phyloP scores from a whole-genome alignment of 1,140 invertebrate species.

The Ectropis grisescens region DNA sequence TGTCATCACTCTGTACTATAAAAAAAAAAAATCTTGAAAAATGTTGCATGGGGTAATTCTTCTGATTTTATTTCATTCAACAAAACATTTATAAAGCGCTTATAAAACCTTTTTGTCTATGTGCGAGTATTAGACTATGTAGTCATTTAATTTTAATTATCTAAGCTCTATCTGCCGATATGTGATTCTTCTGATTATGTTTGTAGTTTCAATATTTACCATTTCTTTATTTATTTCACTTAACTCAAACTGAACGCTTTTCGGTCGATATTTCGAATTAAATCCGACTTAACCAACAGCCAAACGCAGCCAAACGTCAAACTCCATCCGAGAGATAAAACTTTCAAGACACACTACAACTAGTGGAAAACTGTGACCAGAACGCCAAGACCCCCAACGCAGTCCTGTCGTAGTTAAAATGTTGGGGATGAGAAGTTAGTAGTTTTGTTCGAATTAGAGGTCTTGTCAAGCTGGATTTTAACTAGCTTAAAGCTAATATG shows the following conservation, averaged over 20 bases:
- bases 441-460: constrained; percentile 3
- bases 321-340: constrained; percentile 16
- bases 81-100: too few relatives aligned
- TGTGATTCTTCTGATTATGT: neutral
- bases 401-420: constrained; percentile 1
- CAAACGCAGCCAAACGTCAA: neutral
- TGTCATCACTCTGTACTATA: too few relatives aligned
- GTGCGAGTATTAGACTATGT: too few relatives aligned
- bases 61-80: too few relatives aligned
- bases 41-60: too few relatives aligned
- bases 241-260: too few relatives aligned
- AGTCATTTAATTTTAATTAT: neutral
- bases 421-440: neutral
- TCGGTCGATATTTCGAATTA: too few relatives aligned
- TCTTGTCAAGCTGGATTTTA: constrained; percentile 14
- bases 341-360: constrained; percentile 18
- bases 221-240: neutral
- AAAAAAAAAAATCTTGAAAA: too few relatives aligned
- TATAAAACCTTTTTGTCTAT: too few relatives aligned
- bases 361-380: constrained; percentile 13
- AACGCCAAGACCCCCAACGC: constrained; percentile 3
- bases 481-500: constrained; percentile 20
- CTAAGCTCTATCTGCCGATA: neutral
- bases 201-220: neutral
- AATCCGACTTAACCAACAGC: too few relatives aligned